Conservation (phyloP, 2,888 invertebrate species). For the Phyllotreta striolata region DNA sequence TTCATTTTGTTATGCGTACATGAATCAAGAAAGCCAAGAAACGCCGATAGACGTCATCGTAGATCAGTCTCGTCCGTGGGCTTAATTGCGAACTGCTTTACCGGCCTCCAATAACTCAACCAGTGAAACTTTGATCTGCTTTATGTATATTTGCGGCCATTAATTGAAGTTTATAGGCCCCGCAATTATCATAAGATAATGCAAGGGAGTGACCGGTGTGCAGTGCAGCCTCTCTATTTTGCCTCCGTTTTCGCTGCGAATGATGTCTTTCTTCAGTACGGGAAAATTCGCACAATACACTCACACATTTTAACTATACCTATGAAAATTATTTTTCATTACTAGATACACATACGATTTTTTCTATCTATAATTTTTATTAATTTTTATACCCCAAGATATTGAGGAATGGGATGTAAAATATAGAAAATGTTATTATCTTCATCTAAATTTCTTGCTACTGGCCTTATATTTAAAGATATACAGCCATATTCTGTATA, state of each 20-base stretch:
- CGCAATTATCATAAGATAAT: constrained; percentile 63
- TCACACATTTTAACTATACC: too few relatives aligned
- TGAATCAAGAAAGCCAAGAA: constrained; percentile 53
- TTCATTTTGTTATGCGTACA: constrained; percentile 37
- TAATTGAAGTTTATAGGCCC: constrained; percentile 62
- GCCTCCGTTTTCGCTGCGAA: constrained; percentile 37
- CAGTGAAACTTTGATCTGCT: constrained; percentile 61
- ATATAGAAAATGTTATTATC: too few relatives aligned
- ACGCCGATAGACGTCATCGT: constrained; percentile 57
- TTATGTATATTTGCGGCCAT: constrained; percentile 61
- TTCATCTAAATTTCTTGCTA: too few relatives aligned
- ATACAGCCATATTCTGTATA: too few relatives aligned
- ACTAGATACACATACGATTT: too few relatives aligned
- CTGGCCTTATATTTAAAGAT: too few relatives aligned
- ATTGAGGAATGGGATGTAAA: too few relatives aligned
- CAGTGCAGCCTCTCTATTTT: constrained; percentile 41
- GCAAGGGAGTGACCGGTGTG: constrained; percentile 58
- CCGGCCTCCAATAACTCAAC: constrained; percentile 58
- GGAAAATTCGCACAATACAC: constrained; percentile 40
- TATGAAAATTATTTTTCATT: too few relatives aligned
- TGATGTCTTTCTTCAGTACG: constrained; percentile 19
- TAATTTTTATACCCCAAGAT: too few relatives aligned
- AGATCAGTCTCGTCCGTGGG: constrained; percentile 62
- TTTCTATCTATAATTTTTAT: too few relatives aligned
- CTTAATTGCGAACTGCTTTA: constrained; percentile 60